Evolutionary conservation across 2,113 vertebrate genomes (phyloP).

Genomic region (Myotis lucifugus): DNA sequence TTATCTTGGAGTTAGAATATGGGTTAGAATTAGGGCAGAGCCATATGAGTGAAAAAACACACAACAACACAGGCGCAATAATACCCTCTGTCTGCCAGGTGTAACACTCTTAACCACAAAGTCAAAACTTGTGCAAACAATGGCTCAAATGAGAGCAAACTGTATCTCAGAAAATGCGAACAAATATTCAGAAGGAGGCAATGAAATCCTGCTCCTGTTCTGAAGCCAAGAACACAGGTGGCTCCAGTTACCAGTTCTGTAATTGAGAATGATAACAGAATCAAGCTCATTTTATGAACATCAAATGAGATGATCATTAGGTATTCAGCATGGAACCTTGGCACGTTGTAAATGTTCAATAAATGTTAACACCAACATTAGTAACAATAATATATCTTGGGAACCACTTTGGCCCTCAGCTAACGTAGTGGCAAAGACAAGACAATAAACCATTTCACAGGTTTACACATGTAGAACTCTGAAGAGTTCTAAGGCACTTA

Average conservation of each 20-base stretch:
- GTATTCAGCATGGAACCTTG: neutral
- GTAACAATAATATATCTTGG: neutral
- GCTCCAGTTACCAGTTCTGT: neutral
- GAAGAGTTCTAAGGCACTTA: neutral
- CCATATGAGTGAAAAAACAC: neutral
- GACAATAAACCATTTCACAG: neutral
- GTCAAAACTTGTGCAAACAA: neutral
- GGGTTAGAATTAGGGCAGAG: neutral
- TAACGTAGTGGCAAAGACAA: neutral
- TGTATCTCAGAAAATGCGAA: neutral
- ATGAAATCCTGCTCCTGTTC: fast-evolving
- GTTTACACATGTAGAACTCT: neutral
- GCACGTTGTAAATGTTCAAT: neutral
- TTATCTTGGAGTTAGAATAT: neutral
- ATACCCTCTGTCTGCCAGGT: neutral
- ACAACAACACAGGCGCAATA: neutral
- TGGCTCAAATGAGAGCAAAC: neutral
- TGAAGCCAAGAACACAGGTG: neutral
- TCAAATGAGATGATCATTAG: neutral
- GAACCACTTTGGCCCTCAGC: neutral
- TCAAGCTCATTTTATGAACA: neutral
- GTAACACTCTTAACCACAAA: neutral
- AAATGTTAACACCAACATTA: neutral
- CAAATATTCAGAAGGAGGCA: neutral
- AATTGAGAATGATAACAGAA: neutral